Percentiles rank a stretch among this genome's conserved stretches.
phyloP scores from a whole-genome alignment of 2,113 vertebrate genomes.

The Polypterus senegalus region DNA sequence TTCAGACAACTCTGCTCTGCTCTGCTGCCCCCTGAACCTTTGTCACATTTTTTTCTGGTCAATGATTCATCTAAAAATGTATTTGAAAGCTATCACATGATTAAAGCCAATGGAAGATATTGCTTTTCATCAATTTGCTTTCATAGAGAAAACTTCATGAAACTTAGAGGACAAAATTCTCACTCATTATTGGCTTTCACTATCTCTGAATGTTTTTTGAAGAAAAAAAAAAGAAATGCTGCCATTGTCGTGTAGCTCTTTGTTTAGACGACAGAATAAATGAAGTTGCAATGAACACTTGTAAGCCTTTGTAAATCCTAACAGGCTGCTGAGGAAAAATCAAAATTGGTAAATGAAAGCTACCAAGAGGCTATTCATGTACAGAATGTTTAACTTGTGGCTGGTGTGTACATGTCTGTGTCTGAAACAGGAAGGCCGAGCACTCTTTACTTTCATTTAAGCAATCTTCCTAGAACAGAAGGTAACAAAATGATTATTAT shows the following conservation, averaged over 20 bases:
- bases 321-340: no score
- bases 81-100: slow-evolving; percentile 51
- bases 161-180: slow-evolving; percentile 39
- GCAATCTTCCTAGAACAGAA: not conserved
- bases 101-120: slow-evolving; percentile 65
- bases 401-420: not conserved
- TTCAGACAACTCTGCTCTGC: slow-evolving; percentile 31
- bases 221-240: slow-evolving; percentile 14
- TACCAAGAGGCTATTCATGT: slow-evolving; percentile 11
- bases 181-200: slow-evolving; percentile 22
- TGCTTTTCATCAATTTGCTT: slow-evolving; percentile 40
- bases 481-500: not conserved
- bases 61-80: slow-evolving; percentile 46
- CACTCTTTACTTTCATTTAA: not conserved
- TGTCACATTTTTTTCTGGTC: slow-evolving; percentile 66
- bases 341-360: slow-evolving; percentile 8
- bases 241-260: slow-evolving; percentile 5
- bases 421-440: no score
- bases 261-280: not conserved
- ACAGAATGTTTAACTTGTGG: not conserved
- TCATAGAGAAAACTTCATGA: slow-evolving; percentile 44
- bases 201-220: slow-evolving; percentile 35
- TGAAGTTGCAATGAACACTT: not conserved
- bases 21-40: slow-evolving; percentile 53
- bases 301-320: not conserved